Evolutionary conservation across 2,797 vertebrate species (phyloP).

Genomic region (Scyliorhinus canicula): DNA sequence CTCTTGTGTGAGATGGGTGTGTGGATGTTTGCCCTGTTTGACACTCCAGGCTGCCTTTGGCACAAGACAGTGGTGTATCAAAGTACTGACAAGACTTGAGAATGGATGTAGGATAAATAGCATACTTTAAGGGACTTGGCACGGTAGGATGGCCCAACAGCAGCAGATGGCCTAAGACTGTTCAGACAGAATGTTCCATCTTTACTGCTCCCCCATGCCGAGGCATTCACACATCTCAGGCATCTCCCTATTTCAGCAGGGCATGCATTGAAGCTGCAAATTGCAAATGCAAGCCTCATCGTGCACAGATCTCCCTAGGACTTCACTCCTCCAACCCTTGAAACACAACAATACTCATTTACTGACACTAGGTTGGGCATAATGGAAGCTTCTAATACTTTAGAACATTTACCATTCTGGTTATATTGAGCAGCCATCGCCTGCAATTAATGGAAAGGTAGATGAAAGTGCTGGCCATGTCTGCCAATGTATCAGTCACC

Average conservation of each 20-base stretch:
- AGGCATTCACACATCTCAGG: neutral
- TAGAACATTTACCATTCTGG: neutral
- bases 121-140: neutral
- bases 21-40: neutral
- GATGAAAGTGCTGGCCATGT: neutral
- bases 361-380: neutral
- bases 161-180: neutral
- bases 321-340: neutral
- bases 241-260: neutral
- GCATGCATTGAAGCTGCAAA: neutral
- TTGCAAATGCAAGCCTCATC: neutral
- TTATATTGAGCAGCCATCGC: neutral
- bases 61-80: neutral
- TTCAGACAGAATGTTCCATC: neutral
- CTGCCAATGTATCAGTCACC: neutral
- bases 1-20: too few relatives aligned
- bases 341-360: neutral
- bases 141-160: neutral
- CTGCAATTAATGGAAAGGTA: neutral
- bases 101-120: neutral
- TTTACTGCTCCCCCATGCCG: neutral
- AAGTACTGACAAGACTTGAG: neutral
- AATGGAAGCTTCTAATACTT: neutral
- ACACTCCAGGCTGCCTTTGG: neutral
- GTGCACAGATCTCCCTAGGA: neutral